These are phyloP conservation scores for Nannobrachium achirus DNA, from an alignment of 2,113 vertebrate genomes.

Conservation along the genomic window DNA sequence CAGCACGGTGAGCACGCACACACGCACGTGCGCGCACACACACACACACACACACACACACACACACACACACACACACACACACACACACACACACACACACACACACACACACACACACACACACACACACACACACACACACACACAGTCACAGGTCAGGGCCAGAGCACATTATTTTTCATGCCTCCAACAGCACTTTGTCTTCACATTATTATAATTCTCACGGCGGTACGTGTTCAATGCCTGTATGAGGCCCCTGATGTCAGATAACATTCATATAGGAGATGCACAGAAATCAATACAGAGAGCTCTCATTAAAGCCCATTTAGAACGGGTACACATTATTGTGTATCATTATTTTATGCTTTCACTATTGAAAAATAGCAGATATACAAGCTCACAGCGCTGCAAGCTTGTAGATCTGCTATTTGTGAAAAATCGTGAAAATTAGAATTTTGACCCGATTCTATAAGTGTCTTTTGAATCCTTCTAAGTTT, in stretches of 20 bases:
- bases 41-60: constrained; percentile 7
- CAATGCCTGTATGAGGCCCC: constrained; percentile 50
- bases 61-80: constrained; percentile 9
- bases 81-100: background rate
- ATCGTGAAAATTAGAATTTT: too few relatives aligned
- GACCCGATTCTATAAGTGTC: too few relatives aligned
- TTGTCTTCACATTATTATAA: constrained; percentile 40
- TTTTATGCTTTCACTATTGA: too few relatives aligned
- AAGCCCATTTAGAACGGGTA: too few relatives aligned
- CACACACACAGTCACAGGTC: background rate
- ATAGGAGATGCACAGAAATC: constrained; percentile 48
- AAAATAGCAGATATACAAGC: too few relatives aligned
- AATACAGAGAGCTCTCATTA: constrained; percentile 63
- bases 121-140: constrained; percentile 1
- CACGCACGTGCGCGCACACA: constrained; percentile 14
- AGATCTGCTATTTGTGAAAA: too few relatives aligned
- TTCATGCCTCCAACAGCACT: too few relatives aligned
- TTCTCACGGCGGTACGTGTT: constrained; percentile 35
- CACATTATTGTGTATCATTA: too few relatives aligned
- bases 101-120: background rate
- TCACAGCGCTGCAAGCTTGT: too few relatives aligned
- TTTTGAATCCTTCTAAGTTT: too few relatives aligned
- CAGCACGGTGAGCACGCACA: constrained; percentile 11
- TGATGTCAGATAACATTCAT: constrained; percentile 40
- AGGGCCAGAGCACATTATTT: too few relatives aligned